Conservation (phyloP, 1,140 invertebrate species). For the Aphidius ervi region DNA sequence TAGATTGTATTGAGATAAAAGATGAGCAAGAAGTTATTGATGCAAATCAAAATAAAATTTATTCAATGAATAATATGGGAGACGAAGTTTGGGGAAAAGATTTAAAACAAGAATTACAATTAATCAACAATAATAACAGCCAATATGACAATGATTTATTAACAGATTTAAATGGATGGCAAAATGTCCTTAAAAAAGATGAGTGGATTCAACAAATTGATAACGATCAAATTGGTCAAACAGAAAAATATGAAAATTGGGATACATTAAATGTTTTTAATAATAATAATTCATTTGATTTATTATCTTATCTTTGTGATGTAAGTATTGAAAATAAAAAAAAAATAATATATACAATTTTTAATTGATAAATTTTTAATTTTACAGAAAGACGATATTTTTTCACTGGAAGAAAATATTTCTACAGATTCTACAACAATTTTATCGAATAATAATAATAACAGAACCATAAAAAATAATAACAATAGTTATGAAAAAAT, state of each 20-base stretch:
- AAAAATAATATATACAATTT: conserved; percentile 1
- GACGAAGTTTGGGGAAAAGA: too few relatives aligned
- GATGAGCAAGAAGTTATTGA: too few relatives aligned
- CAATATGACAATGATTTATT: not conserved
- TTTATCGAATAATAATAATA: not conserved
- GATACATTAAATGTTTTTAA: conserved; percentile 34
- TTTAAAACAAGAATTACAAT: not conserved
- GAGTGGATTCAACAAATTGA: conserved; percentile 23
- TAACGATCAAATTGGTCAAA: conserved; percentile 5
- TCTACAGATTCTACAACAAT: conserved; percentile 31
- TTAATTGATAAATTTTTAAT: conserved; percentile 11
- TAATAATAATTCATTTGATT: conserved; percentile 40
- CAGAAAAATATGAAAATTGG: conserved; percentile 26
- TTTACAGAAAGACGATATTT: conserved; percentile 36
- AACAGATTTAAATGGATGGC: too few relatives aligned
- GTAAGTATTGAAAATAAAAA: conserved; percentile 32
- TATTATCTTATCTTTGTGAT: conserved; percentile 46
- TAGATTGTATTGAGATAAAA: too few relatives aligned
- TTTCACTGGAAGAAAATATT: conserved; percentile 30
- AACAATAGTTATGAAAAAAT: not conserved
- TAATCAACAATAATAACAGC: conserved; percentile 6
- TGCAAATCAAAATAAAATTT: too few relatives aligned
- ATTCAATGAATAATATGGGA: too few relatives aligned
- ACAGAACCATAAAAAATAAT: not conserved
- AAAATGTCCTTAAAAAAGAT: conserved; percentile 15